Evolutionary conservation across 2,113 vertebrate species (phyloP).

Genomic region (Pitta sordida): DNA sequence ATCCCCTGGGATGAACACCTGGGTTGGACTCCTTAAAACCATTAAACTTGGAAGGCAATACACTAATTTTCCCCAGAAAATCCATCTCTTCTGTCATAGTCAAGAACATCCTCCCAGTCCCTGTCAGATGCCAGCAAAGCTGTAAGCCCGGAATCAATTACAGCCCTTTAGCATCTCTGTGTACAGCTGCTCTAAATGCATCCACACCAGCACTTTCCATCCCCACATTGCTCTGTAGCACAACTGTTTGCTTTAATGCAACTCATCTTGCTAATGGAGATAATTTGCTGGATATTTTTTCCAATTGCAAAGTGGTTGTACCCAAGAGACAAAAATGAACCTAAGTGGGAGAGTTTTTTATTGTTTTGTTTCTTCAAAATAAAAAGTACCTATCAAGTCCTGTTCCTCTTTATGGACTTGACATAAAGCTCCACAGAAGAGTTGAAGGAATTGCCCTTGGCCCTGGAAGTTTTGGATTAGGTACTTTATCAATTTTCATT

Average conservation of each 20-base stretch:
- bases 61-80: not conserved
- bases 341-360: not conserved
- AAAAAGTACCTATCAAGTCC: not conserved
- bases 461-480: not conserved
- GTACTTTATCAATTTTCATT: not conserved
- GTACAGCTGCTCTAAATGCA: not conserved
- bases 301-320: not conserved
- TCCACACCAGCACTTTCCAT: not conserved
- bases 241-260: not conserved
- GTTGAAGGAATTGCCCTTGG: not conserved
- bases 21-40: not conserved
- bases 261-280: not conserved
- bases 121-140: not conserved
- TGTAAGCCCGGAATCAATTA: not conserved
- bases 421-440: not conserved
- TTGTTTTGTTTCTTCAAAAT: not conserved
- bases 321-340: not conserved
- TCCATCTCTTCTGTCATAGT: not conserved
- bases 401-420: not conserved
- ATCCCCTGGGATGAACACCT: not conserved
- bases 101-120: not conserved
- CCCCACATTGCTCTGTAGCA: not conserved
- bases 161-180: not conserved
- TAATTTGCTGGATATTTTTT: not conserved
- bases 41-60: not conserved